Conservation (phyloP, 2,797 vertebrate genomes). For the Trachurus trachurus region DNA sequence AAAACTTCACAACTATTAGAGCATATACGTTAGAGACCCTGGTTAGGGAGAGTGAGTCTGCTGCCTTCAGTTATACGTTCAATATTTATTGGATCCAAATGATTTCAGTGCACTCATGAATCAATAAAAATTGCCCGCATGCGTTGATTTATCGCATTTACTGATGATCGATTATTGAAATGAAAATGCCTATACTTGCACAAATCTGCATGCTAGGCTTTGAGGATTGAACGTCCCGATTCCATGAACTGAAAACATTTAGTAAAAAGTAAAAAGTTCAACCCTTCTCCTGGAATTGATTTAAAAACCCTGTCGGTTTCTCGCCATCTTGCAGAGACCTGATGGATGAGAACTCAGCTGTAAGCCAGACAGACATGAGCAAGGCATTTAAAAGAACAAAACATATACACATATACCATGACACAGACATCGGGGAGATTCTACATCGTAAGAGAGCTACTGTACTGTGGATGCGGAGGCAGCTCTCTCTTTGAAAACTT, state of each 20-base stretch:
- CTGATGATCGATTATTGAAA: not conserved
- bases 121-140: too few relatives aligned
- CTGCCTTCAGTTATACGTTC: too few relatives aligned
- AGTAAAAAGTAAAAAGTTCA: not conserved
- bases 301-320: not conserved
- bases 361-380: slow-evolving; percentile 2
- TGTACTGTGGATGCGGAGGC: slow-evolving; percentile 18
- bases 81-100: not conserved
- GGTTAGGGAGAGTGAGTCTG: too few relatives aligned
- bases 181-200: not conserved
- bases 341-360: not conserved
- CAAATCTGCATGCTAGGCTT: not conserved
- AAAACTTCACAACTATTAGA: too few relatives aligned
- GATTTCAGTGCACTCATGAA: too few relatives aligned
- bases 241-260: not conserved
- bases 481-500: slow-evolving; percentile 42
- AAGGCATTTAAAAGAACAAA: slow-evolving; percentile 3
- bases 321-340: not conserved
- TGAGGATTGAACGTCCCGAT: not conserved
- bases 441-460: not conserved
- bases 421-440: not conserved
- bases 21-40: too few relatives aligned
- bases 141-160: not conserved
- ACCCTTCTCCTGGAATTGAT: not conserved
- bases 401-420: not conserved